Evolutionary conservation across 1,140 invertebrate species (phyloP), one percentile per base, ranked within the genome.

Genomic region (Dendrolimus punctatus): DNA sequence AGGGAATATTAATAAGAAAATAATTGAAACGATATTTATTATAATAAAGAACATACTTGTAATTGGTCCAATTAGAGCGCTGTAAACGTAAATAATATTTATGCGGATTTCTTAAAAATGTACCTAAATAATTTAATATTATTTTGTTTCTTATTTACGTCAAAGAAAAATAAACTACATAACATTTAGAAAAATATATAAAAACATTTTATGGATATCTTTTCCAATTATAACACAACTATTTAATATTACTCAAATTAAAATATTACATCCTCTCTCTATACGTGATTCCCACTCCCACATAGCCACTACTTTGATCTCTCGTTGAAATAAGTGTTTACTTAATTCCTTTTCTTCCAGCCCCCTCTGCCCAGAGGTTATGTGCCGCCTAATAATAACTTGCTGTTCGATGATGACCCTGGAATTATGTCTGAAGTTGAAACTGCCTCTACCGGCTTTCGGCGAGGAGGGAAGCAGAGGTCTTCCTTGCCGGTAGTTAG

Each of bases 401-500:
- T 94, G 81, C 84, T 95, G 38, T 95, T 95, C 77, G 96, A 98
- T 72, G 96, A 98, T 66, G 96, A 98, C 83, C 96, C 96, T 2
- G 97, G 96, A 2, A 98, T 98, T 73, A 98, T 99, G 97, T 98
- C 96, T 2, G 97, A 99, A 83, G 95, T 97, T 51, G 97, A 98
- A 70, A 98, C 96, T 2, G 93, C 95, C 5, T 96, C 96, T 38
- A 98, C 96, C 8, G 95, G 96, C 8, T 96, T 97, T 79, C 89
- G 95, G 9, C 89, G 97, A 49, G 96, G 96, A 47, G 94, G 93
- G 6, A 98, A 98, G 77, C 94, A 96, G 72, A 89, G 97, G 44
- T 95, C 96, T 55, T 98, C 95, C 51, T 87, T 99, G 43, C 97
- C 97, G 2, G 95, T 98, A 3, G 96, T 98, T 10, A 89, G 97